A percentile compares a stretch with the other conserved stretches of the same genome.
Conservation (phyloP, 2,797 vertebrate species). For the Caiman crocodilus region DNA sequence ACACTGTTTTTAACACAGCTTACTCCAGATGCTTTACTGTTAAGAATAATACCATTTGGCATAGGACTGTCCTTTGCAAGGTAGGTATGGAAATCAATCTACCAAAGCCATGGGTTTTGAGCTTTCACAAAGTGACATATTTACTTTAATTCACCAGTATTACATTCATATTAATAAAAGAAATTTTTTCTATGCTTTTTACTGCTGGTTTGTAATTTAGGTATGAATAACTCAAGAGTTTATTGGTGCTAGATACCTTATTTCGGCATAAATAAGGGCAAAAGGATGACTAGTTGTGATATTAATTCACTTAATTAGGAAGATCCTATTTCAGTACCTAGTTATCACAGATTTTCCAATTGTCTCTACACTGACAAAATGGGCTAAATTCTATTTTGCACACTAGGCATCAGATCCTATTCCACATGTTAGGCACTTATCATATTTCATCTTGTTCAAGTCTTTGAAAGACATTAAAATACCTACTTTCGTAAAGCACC, state of each 20-base stretch:
- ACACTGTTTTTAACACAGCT: not conserved
- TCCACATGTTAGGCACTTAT: too few relatives aligned
- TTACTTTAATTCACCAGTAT: not conserved
- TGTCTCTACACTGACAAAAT: not conserved
- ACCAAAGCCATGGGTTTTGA: not conserved
- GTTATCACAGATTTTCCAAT: not conserved
- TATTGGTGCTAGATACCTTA: not conserved
- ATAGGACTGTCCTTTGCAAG: not conserved
- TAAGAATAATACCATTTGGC: not conserved
- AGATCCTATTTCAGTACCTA: not conserved
- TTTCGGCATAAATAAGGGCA: not conserved
- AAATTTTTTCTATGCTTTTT: not conserved
- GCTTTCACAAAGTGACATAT: constrained; percentile 2
- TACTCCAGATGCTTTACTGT: not conserved
- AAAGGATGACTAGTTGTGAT: not conserved
- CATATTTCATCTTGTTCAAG: too few relatives aligned
- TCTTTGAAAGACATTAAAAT: too few relatives aligned
- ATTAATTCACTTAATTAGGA: not conserved
- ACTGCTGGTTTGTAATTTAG: not conserved
- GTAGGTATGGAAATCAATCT: not conserved
- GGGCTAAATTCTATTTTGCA: too few relatives aligned
- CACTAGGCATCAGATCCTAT: too few relatives aligned
- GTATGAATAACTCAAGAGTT: not conserved
- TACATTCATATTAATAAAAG: not conserved
- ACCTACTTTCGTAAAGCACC: too few relatives aligned